Evolutionary conservation across 2,113 vertebrate genomes (phyloP).

Genomic region (Bubo blakistoni): DNA sequence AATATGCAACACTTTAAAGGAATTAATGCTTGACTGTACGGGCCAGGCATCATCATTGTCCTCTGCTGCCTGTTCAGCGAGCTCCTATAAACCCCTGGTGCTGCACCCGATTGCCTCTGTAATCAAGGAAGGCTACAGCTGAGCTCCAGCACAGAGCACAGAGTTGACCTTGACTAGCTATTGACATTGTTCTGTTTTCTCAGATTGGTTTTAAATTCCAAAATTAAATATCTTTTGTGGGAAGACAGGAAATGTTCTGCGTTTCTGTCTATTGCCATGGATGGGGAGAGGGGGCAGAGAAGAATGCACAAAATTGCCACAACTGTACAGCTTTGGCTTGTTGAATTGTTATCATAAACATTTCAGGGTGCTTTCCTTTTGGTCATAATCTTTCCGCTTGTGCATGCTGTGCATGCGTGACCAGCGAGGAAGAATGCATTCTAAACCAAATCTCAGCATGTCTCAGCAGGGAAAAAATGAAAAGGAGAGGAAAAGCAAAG

Average conservation of each 20-base stretch:
- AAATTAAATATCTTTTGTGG: background rate
- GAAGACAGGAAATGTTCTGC: background rate
- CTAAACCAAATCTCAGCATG: background rate
- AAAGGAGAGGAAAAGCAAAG: background rate
- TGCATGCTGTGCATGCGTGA: background rate
- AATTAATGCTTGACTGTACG: background rate
- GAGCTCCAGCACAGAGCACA: background rate
- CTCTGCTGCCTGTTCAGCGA: background rate
- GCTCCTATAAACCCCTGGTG: background rate
- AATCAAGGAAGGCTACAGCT: background rate
- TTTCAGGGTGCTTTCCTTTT: background rate
- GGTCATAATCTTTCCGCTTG: background rate
- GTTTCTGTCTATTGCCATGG: background rate
- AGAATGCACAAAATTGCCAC: background rate
- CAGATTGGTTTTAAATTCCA: background rate
- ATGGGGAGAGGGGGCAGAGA: background rate
- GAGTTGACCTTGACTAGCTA: background rate
- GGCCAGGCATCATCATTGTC: background rate
- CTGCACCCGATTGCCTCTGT: background rate
- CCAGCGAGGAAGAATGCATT: background rate
- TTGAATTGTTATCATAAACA: background rate
- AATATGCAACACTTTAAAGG: background rate
- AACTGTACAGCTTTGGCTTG: background rate
- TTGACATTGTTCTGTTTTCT: background rate
- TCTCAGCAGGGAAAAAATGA: background rate